phyloP scores from a whole-genome alignment of 2,888 invertebrate species.

The Pseudoips prasinana region DNA sequence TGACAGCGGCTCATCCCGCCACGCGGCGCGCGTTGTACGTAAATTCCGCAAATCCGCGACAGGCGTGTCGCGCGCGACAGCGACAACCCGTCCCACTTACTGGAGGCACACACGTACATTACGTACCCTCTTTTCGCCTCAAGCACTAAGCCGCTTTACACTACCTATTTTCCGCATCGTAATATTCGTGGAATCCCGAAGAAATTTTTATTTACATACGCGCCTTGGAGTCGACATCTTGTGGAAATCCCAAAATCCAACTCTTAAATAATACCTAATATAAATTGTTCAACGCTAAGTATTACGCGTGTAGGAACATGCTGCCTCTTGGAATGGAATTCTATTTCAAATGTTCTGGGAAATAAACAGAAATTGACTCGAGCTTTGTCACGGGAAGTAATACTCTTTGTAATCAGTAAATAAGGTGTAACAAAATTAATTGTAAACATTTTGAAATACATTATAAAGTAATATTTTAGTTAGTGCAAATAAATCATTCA shows the following conservation, averaged over 20 bases:
- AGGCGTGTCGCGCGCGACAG: conserved; percentile 27
- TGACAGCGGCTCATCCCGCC: conserved; percentile 17
- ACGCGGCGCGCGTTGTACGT: conserved; percentile 14
- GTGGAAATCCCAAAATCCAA: conserved; percentile 15
- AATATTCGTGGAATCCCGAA: conserved; percentile 28
- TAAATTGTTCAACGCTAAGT: neutral
- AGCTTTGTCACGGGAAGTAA: too few species aligned
- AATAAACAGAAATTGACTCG: too few species aligned
- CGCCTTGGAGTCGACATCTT: conserved; percentile 25
- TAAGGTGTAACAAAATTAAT: too few species aligned
- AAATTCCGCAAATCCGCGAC: conserved; percentile 24
- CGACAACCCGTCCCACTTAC: conserved; percentile 5
- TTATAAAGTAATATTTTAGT: too few species aligned
- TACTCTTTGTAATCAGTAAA: too few species aligned
- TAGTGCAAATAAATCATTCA: too few species aligned
- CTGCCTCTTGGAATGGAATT: too few species aligned
- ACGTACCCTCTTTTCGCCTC: conserved; percentile 2
- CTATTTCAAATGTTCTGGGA: too few species aligned
- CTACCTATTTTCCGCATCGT: conserved; percentile 29
- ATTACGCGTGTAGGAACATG: neutral
- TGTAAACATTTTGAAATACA: too few species aligned
- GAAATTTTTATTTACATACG: conserved; percentile 24
- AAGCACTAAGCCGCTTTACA: conserved; percentile 28
- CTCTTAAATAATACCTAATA: conserved; percentile 13
- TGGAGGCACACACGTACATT: neutral